Evolutionary conservation across 2,113 vertebrate species (phyloP).

Genomic region (Vireo altiloquus): DNA sequence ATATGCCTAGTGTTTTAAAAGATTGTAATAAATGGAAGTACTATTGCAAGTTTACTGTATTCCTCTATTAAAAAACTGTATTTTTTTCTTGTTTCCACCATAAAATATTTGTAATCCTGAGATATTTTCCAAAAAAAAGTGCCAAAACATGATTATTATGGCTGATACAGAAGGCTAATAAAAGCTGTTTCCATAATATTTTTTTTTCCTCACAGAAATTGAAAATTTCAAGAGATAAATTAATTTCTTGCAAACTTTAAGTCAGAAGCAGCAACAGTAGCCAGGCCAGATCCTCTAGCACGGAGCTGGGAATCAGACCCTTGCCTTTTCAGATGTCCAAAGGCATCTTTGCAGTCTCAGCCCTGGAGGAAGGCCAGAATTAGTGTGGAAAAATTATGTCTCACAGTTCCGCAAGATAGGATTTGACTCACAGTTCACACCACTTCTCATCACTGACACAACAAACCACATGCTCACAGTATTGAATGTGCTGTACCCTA

Average conservation of each 20-base stretch:
- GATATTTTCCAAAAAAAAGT: background rate
- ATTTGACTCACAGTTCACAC: background rate
- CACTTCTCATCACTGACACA: background rate
- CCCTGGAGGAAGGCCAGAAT: background rate
- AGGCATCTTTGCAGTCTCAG: background rate
- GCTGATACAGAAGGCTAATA: background rate
- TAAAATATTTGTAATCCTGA: background rate
- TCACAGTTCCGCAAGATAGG: background rate
- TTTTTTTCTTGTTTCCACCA: background rate
- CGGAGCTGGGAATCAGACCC: background rate
- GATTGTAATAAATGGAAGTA: background rate
- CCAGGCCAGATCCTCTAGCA: background rate
- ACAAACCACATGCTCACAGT: background rate
- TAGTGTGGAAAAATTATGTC: background rate
- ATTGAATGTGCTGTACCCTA: background rate
- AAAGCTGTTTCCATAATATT: background rate
- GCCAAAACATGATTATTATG: background rate
- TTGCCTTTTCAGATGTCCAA: background rate
- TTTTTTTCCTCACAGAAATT: background rate
- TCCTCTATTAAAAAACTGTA: background rate
- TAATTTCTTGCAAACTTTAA: background rate
- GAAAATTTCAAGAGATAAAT: background rate
- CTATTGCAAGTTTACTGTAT: background rate
- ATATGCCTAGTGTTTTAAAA: background rate
- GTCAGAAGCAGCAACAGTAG: background rate